Evolutionary conservation across 1,140 invertebrate genomes (phyloP).

Genomic region (Pollicipes pollicipes): DNA sequence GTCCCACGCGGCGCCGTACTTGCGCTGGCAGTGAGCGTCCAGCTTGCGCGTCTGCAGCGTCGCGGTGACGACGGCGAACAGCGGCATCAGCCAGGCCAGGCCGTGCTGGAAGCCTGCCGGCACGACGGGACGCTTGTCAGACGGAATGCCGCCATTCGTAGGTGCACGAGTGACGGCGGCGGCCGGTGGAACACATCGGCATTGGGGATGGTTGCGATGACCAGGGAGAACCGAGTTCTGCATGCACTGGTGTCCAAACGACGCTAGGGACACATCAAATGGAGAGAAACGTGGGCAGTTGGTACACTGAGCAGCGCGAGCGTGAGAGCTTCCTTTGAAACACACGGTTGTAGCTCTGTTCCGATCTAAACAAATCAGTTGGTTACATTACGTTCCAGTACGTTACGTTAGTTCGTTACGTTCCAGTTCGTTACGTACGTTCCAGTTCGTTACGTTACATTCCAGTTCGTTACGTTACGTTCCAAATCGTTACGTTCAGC

Average conservation of each 20-base stretch:
- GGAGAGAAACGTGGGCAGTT: not conserved
- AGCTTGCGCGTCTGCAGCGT: constrained; percentile 48
- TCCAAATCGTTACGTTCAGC: no score
- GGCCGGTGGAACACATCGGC: no score
- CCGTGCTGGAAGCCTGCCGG: constrained; percentile 34
- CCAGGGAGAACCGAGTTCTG: constrained; percentile 4
- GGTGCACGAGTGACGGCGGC: no score
- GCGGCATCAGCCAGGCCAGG: constrained; percentile 37
- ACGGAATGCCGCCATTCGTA: constrained; percentile 7
- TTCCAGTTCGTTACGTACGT: no score
- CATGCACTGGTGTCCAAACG: constrained; percentile 1
- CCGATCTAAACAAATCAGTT: no score
- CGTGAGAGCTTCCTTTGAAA: no score
- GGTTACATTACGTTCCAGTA: no score
- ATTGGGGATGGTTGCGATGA: not conserved
- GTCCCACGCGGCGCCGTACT: constrained; percentile 63
- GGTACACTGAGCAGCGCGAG: no score
- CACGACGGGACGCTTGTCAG: constrained; percentile 9
- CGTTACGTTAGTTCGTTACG: no score
- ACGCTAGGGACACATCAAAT: not conserved
- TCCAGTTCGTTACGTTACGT: no score
- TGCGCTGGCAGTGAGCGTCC: constrained; percentile 42
- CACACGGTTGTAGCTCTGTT: no score
- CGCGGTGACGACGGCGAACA: constrained; percentile 38
- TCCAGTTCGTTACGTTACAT: no score